phyloP scores from a whole-genome alignment of 2,113 vertebrate genomes.

The Onychorhynchus coronatus region DNA sequence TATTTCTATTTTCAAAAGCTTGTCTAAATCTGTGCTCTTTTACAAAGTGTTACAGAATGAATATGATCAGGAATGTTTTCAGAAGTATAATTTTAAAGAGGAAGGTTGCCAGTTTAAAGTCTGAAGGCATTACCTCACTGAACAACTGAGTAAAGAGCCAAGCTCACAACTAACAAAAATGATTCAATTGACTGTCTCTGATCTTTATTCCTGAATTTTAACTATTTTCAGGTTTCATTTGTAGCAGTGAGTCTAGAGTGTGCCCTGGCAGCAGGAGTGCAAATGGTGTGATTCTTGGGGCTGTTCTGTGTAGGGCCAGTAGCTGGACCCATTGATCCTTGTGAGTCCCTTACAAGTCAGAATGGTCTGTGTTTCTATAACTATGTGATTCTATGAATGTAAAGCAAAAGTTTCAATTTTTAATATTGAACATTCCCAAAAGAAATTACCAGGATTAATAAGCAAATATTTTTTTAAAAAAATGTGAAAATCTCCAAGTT shows the following conservation, averaged over 20 bases:
- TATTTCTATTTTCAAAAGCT: not conserved
- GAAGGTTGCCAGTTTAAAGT: not conserved
- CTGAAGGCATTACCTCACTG: not conserved
- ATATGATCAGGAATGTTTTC: not conserved
- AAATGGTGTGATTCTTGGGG: not conserved
- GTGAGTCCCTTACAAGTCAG: not conserved
- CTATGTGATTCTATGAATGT: not conserved
- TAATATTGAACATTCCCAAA: not conserved
- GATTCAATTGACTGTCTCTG: not conserved
- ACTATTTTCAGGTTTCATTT: not conserved
- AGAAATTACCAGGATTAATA: not conserved
- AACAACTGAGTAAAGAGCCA: not conserved
- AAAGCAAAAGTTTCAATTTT: not conserved
- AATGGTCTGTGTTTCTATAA: not conserved
- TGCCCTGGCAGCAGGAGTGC: not conserved
- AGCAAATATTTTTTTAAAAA: not conserved
- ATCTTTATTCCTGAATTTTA: not conserved
- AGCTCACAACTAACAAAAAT: not conserved
- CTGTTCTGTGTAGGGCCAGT: not conserved
- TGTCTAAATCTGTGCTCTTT: not conserved
- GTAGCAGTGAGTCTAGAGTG: not conserved
- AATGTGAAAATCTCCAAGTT: not conserved
- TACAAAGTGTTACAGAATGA: not conserved
- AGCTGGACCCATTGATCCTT: fast-evolving
- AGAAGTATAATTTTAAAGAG: not conserved